phyloP scores from a whole-genome alignment of 2,113 vertebrate species.

The Parus major region DNA sequence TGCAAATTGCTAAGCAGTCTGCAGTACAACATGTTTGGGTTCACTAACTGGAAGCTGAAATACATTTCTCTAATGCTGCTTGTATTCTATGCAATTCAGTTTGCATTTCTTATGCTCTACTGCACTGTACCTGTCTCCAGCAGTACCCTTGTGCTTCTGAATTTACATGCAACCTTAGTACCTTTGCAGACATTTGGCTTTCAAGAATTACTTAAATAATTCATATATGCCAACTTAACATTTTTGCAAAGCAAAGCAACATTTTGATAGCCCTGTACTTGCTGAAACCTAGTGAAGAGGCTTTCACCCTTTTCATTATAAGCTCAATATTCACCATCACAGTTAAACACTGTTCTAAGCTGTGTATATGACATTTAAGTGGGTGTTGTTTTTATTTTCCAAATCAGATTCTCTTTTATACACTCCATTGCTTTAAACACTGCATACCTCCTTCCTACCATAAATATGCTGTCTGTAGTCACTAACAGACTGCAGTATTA shows the following conservation, averaged over 20 bases:
- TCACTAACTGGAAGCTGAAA: constrained; percentile 53
- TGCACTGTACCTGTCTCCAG: background rate
- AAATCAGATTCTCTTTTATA: background rate
- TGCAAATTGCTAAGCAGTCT: constrained; percentile 68
- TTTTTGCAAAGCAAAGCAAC: constrained; percentile 49
- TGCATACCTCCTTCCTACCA: background rate
- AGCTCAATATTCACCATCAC: background rate
- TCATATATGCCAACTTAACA: background rate
- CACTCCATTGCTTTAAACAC: background rate
- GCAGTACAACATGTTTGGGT: constrained; percentile 66
- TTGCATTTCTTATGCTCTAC: background rate
- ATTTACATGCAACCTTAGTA: constrained; percentile 20
- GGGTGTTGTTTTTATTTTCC: background rate
- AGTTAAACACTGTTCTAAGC: background rate
- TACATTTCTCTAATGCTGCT: constrained; percentile 33
- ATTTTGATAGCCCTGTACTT: background rate
- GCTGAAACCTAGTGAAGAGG: background rate
- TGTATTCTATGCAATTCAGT: background rate
- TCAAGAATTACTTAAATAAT: constrained; percentile 30
- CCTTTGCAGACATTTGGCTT: background rate
- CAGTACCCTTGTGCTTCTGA: background rate
- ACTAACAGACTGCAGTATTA: background rate
- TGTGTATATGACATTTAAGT: background rate
- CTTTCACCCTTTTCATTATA: background rate
- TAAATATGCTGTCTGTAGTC: background rate